These are phyloP conservation scores for Scopus umbretta DNA, from an alignment of 2,113 vertebrate genomes.

Conservation along the genomic window DNA sequence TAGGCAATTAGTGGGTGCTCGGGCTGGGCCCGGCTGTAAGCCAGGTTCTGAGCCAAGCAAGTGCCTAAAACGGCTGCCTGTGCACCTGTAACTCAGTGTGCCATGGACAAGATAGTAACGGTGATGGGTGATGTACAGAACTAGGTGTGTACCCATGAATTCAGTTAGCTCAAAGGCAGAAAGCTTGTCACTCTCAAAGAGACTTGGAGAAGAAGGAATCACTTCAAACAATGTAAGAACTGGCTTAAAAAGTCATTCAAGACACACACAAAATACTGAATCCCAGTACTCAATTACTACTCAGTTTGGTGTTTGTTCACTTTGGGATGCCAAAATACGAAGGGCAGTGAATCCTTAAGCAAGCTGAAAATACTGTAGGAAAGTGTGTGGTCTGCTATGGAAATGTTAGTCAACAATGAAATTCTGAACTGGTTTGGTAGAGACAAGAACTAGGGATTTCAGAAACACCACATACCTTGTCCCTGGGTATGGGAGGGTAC, in stretches of 20 bases:
- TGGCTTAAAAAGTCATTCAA: background rate
- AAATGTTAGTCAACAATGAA: background rate
- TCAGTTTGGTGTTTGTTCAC: background rate
- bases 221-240: background rate
- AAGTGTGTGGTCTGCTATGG: background rate
- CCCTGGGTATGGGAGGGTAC: background rate
- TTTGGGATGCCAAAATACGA: background rate
- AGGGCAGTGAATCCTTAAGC: background rate
- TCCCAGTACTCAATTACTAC: background rate
- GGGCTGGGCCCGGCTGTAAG: background rate
- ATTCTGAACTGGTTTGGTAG: background rate
- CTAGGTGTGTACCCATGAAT: rapidly evolving
- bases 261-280: background rate
- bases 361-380: background rate
- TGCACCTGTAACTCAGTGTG: rapidly evolving
- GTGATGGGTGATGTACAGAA: rapidly evolving
- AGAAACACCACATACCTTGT: background rate
- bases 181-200: background rate
- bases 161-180: background rate
- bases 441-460: rapidly evolving
- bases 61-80: rapidly evolving
- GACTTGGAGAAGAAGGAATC: background rate
- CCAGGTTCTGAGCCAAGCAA: background rate
- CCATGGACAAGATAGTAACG: rapidly evolving
- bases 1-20: background rate